Conservation (phyloP, 2,888 invertebrate genomes). For the Trichogramma dendrolimi region DNA sequence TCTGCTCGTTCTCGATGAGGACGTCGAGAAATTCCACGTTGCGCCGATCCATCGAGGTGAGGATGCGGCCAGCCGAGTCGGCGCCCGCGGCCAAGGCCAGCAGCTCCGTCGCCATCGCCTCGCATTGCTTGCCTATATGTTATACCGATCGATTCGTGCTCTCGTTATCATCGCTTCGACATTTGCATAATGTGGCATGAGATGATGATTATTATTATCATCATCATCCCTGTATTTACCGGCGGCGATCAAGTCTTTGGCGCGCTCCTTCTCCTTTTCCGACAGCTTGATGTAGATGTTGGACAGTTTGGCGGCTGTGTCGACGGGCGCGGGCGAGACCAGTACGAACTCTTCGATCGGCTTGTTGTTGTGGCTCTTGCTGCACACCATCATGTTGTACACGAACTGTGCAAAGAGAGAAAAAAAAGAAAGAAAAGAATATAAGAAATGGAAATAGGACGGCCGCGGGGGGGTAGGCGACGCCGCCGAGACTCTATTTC, state of each 20-base stretch:
- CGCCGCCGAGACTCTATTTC: too few relatives aligned
- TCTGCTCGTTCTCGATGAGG: slow-evolving; percentile 97
- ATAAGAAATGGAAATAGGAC: not conserved
- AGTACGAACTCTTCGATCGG: slow-evolving; percentile 97
- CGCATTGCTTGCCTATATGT: slow-evolving; percentile 73
- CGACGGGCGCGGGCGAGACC: slow-evolving; percentile 98
- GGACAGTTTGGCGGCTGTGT: slow-evolving; percentile 96
- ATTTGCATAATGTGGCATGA: too few relatives aligned
- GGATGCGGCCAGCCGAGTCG: slow-evolving; percentile 88
- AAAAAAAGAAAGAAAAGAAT: slow-evolving; percentile 17
- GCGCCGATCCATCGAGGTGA: slow-evolving; percentile 90
- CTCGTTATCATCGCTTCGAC: too few relatives aligned
- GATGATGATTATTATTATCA: too few relatives aligned
- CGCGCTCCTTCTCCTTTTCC: slow-evolving; percentile 95
- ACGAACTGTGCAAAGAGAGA: slow-evolving; percentile 65
- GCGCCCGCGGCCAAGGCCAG: slow-evolving; percentile 89
- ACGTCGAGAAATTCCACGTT: slow-evolving; percentile 95
- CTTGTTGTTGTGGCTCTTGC: slow-evolving; percentile 90
- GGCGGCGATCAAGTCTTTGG: slow-evolving; percentile 91
- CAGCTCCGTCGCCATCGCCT: slow-evolving; percentile 95
- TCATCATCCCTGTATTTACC: too few relatives aligned
- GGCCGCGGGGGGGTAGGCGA: too few relatives aligned
- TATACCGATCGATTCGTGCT: not conserved
- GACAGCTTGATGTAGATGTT: slow-evolving; percentile 85
- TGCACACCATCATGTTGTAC: slow-evolving; percentile 96